These are phyloP conservation scores for Anguilla rostrata DNA, from an alignment of 2,113 vertebrate species.

Conservation along the genomic window DNA sequence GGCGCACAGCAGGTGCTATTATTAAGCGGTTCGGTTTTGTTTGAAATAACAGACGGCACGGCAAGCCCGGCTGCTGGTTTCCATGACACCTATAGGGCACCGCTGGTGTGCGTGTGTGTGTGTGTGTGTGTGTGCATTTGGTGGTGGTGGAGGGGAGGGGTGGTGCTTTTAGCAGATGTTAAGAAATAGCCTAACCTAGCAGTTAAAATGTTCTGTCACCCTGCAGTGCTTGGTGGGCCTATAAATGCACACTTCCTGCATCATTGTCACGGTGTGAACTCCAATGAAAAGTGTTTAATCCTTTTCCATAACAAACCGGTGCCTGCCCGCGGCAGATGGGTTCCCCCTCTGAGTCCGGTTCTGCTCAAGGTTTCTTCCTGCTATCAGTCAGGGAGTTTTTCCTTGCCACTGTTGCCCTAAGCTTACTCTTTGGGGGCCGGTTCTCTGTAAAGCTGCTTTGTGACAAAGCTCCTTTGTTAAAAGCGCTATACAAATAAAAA, in stretches of 20 bases:
- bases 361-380: too few species aligned
- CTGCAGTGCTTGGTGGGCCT: neutral
- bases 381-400: too few species aligned
- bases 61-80: neutral
- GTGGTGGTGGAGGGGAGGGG: too few species aligned
- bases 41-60: neutral
- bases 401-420: too few species aligned
- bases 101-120: neutral
- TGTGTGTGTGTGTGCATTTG: neutral
- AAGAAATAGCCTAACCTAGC: constrained; percentile 17
- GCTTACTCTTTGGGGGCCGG: too few species aligned
- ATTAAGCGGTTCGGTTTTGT: neutral
- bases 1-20: neutral
- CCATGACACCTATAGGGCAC: neutral
- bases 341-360: too few species aligned
- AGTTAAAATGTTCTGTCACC: neutral
- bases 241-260: neutral
- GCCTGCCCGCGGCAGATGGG: too few species aligned
- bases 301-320: too few species aligned
- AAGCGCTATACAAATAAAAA: too few species aligned
- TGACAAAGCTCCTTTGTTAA: too few species aligned
- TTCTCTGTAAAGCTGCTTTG: too few species aligned
- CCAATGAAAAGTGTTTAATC: neutral
- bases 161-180: neutral
- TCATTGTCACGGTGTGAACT: neutral